A percentile compares a stretch with the other conserved stretches of the same genome.
phyloP scores from a whole-genome alignment of 53 echinoderm and acorn worm genomes.

The Arbacia lixula region DNA sequence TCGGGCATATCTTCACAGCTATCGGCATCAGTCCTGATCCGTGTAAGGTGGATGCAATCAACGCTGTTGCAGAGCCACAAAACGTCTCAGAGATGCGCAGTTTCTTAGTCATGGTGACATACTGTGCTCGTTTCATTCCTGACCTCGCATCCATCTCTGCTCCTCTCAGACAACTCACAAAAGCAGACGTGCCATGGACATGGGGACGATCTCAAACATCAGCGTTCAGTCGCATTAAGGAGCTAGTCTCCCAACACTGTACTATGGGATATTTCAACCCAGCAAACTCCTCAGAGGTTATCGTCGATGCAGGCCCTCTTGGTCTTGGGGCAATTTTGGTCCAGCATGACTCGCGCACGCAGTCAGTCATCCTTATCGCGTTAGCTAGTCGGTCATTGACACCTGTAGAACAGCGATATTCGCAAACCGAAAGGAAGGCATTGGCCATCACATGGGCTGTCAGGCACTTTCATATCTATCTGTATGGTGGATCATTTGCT shows the following conservation, averaged over 20 bases:
- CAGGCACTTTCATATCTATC: constrained; percentile 47
- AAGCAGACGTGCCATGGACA: constrained; percentile 32
- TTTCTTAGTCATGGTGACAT: constrained; percentile 68
- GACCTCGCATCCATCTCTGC: constrained; percentile 60
- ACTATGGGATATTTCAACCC: constrained; percentile 49
- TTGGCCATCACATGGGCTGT: constrained; percentile 61
- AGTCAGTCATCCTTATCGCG: too few species aligned
- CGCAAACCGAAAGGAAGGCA: constrained; percentile 63
- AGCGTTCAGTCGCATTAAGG: constrained; percentile 46
- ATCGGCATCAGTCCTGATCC: constrained; percentile 54
- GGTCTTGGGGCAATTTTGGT: too few species aligned
- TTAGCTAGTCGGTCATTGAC: too few species aligned
- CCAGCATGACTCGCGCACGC: too few species aligned
- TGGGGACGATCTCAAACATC: constrained; percentile 39
- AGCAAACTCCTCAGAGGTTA: too few species aligned
- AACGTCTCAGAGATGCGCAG: constrained; percentile 55
- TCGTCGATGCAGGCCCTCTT: too few species aligned
- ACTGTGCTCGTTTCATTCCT: constrained; percentile 55
- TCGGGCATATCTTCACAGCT: constrained; percentile 60
- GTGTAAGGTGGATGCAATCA: constrained; percentile 56
- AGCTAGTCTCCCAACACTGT: constrained; percentile 37
- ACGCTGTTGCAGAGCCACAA: constrained; percentile 37
- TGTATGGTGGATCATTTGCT: constrained; percentile 48
- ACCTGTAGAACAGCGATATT: constrained; percentile 59
- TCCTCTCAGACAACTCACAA: constrained; percentile 46